Evolutionary conservation across 2,888 invertebrate genomes (phyloP), one percentile per base, ranked within the genome.

Genomic region (Drosophila hamatofila): DNA sequence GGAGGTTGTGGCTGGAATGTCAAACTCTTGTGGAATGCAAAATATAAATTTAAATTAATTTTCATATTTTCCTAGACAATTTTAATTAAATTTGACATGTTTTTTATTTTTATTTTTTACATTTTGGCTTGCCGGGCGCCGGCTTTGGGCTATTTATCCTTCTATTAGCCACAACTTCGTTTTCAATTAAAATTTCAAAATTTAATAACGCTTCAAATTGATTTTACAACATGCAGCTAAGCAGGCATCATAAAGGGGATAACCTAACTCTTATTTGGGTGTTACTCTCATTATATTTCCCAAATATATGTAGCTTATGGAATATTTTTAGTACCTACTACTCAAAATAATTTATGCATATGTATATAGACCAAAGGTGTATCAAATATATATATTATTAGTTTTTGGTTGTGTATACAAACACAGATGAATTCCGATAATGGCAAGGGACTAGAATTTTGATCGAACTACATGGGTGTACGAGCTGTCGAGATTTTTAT

Each of bases 11-110:
- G 46, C 37, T 46, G 66, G 67, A 14, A 54, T 66, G 44, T 52
- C 18, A 66, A 54, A 27, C 65, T 51, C 33, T 49, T 35, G 64
- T n/a, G 18, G 33, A 33, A 49, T 41, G 64, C 18, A 11, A 35
- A 42, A 64, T 65, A 33, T 33, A 52, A 52, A 37, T 35, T 39
- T 7, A 30, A 66, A 65, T 65, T 35, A 64, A 67, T 37, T 67
- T 67, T 54, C 37, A 54, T 25, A 66, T 46, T 66, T 66, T 37
- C 21, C 44, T 46, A 27, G 37, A 16, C 23, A 44, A 39, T 44
- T 65, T 65, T 39, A 66, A 65, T 46, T 39, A 66, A 66, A 54
- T 54, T 54, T 67, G 11, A 11, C 23, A 51, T 44, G 9, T 23
- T 54, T 12, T 33, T 30, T 18, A 1, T 46, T 25, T 11, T 27